phyloP scores from a whole-genome alignment of 2,113 vertebrate genomes.

The Petroica traversi region DNA sequence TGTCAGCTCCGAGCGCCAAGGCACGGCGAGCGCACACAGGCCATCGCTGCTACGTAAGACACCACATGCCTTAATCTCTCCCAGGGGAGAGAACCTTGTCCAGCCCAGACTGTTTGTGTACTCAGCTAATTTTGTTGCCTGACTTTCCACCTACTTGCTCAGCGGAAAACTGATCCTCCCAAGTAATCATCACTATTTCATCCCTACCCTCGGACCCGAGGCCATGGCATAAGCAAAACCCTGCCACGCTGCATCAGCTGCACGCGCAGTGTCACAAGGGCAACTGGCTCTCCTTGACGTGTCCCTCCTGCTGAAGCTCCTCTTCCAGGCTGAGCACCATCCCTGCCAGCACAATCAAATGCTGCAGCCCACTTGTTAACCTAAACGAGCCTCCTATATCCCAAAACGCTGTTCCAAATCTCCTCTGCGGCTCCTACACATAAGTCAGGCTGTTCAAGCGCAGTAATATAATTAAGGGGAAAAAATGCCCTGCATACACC shows the following conservation, averaged over 20 bases:
- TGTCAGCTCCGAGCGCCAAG: slow-evolving; percentile 18
- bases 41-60: not conserved
- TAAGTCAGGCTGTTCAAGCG: not conserved
- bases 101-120: slow-evolving; percentile 59
- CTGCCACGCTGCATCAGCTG: slow-evolving; percentile 14
- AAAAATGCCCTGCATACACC: slow-evolving; percentile 10
- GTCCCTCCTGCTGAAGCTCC: not conserved
- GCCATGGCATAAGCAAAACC: not conserved
- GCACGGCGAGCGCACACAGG: not conserved
- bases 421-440: not conserved
- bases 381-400: not conserved
- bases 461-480: not conserved
- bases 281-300: not conserved
- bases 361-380: not conserved
- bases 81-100: not conserved
- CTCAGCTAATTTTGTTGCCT: slow-evolving; percentile 62
- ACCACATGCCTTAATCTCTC: slow-evolving; percentile 42
- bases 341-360: not conserved
- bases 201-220: not conserved
- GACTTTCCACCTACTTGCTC: slow-evolving; percentile 64
- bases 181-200: slow-evolving; percentile 58
- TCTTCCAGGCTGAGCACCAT: not conserved
- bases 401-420: not conserved
- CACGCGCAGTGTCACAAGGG: slow-evolving; percentile 10
- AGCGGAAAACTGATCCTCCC: slow-evolving; percentile 39